Percentiles rank a stretch among this genome's conserved stretches.
Evolutionary conservation across 2,888 invertebrate species (phyloP).

Genomic region (Eudemis profundana): DNA sequence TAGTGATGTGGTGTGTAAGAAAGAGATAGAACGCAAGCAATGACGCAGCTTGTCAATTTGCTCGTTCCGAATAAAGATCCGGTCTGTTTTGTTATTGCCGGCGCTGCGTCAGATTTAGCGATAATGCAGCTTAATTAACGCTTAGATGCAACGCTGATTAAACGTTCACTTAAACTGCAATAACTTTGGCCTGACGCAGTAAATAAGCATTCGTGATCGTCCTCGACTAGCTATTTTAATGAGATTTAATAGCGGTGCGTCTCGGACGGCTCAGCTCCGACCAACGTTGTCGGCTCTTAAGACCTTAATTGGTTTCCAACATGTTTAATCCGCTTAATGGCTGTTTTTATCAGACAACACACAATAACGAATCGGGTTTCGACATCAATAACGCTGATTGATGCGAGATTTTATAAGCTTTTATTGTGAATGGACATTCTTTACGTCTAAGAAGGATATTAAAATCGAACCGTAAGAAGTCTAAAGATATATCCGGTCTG

Average conservation of each 20-base stretch:
- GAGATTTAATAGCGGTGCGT: conserved; percentile 73
- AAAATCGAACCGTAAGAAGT: conserved; percentile 19
- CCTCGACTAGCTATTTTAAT: conserved; percentile 75
- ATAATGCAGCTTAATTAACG: conserved; percentile 77
- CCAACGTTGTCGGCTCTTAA: conserved; percentile 70
- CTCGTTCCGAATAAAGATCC: neutral
- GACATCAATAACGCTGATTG: conserved; percentile 65
- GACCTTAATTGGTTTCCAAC: conserved; percentile 77
- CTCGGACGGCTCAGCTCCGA: conserved; percentile 55
- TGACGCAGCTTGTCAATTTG: neutral
- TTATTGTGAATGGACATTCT: conserved; percentile 59
- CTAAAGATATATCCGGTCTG: conserved; percentile 43
- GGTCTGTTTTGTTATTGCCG: conserved; percentile 36
- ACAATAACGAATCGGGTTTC: conserved; percentile 69
- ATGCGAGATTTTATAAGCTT: conserved; percentile 53
- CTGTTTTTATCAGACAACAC: conserved; percentile 67
- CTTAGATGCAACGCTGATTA: conserved; percentile 70
- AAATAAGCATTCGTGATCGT: conserved; percentile 77
- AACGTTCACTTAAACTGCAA: conserved; percentile 67
- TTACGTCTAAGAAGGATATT: conserved; percentile 43
- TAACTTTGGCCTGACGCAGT: conserved; percentile 67
- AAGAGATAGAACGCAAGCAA: neutral
- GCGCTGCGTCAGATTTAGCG: conserved; percentile 60
- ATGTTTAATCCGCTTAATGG: conserved; percentile 75
- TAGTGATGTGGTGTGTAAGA: neutral